Base-by-base conservation (phyloP, 2,113 vertebrate species). In the Parotia lawesii region DNA sequence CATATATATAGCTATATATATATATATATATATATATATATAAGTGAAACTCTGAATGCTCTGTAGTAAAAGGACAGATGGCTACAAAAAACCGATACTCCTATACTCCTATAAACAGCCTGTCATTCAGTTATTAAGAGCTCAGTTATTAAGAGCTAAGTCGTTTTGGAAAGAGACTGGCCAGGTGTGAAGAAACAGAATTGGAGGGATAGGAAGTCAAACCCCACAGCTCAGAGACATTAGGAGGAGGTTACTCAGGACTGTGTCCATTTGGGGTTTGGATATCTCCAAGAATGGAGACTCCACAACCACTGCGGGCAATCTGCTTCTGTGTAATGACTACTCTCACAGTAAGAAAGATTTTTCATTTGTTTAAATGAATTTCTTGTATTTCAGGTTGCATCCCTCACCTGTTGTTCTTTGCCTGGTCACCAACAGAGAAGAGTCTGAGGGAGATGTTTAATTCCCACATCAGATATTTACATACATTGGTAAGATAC, bases 351-450 rank as follows among this genome's bases (percentile, higher is more conserved):
- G 20, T 16, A 56, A 67, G 42, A 70, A 69, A 44, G 1, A 16
- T 6, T 29, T 89, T 71, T 35, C 0, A 0, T 51, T 42, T 20
- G 2, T 58, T 81, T 64, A 53, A 51, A 56, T 31, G 0, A 18
- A 44, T 76, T 93, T 66, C 21, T 12, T 69, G 3, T 42, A 16
- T 56, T 82, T 72, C 57, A 53, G 5, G 9, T 54, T 67, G 15
- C 38, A 16, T 24, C 10, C 1, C 3, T 58, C 2, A 1, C 6
- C 20, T n/a, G 19, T 47, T 47, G 14, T 28, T 15, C 10, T 74
- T 75, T 78, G 11, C 35, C 24, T 65, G 31, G 11, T 12, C 8
- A 64, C 9, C 6, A 44, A 37, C 29, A 58, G 60, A 48, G n/a
- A 61, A 51, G 31, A 48, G 20, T 54, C 48, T 33, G 21, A 23